phyloP scores from a whole-genome alignment of 1,140 invertebrate genomes.

The Euwallacea fornicatus region DNA sequence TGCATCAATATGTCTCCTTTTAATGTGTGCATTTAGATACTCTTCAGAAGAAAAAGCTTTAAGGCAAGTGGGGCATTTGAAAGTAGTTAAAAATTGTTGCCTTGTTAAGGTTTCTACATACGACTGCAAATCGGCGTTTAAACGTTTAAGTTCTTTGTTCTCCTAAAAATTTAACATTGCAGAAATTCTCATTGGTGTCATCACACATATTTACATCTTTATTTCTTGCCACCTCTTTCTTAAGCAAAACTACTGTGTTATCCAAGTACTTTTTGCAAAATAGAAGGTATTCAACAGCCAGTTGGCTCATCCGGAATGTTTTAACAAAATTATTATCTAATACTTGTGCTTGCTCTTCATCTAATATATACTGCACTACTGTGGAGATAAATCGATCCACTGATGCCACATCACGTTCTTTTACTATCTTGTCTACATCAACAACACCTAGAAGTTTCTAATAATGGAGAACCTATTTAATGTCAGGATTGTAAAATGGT shows the following conservation, averaged over 20 bases:
- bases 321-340: constrained; percentile 69
- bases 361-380: constrained; percentile 47
- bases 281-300: constrained; percentile 70
- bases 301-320: constrained; percentile 66
- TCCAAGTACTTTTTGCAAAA: constrained; percentile 71
- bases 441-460: constrained; percentile 58
- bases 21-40: constrained; percentile 59
- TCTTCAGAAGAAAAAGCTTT: constrained; percentile 62
- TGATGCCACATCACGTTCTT: constrained; percentile 64
- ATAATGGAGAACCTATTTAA: too few species aligned
- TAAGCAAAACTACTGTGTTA: constrained; percentile 63
- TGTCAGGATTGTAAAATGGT: too few species aligned
- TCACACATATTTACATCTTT: constrained; percentile 55
- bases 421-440: constrained; percentile 64
- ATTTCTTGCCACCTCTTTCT: constrained; percentile 61
- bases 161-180: constrained; percentile 41
- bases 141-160: constrained; percentile 43
- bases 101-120: constrained; percentile 33
- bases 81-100: constrained; percentile 30
- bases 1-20: constrained; percentile 53
- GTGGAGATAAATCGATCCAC: constrained; percentile 63
- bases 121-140: constrained; percentile 38
- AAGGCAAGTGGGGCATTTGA: constrained; percentile 59
- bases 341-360: constrained; percentile 55
- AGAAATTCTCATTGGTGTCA: not conserved